Evolutionary conservation across 23 tunicate species (phyloP), one percentile per base, ranked within the genome.

Genomic region (Botrylloides violaceus): DNA sequence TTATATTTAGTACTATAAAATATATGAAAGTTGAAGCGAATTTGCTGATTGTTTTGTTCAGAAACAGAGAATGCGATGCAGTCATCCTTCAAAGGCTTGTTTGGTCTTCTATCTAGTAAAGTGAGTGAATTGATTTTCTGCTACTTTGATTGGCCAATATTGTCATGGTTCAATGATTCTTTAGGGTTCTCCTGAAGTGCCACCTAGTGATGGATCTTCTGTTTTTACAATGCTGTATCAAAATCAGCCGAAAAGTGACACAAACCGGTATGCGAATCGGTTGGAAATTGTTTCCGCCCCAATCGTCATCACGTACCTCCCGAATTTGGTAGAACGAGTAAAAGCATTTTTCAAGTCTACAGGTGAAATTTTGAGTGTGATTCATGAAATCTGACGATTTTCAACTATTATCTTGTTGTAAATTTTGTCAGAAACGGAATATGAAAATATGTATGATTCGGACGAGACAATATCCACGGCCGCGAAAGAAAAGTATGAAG

Each of bases 211-310:
- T 6, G 32, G 32, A 32, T 23, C 72, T 49, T 73, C 87, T 1
- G 89, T 90, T 26, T 79, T 90, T 60, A 78, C 76, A 32, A 25
- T 90, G 33, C 35, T 81, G 4, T 90, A 90, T 66, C 79, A 90
- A 59, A 90, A 82, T 31, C 77, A 84, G 71, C 82, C 97, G 1
- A 30, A 21, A 20, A 39, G 56, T 5, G 58, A 32, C 24, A 22
- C 81, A 19, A 57, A 58, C 38, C 49, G 3, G 7, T 88, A 71
- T 58, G 71, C 88, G 1, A 83, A 80, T 61, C 78, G 79, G 20
- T 66, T 90, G 12, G 73, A 78, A 36, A 66, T 90, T 23, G 78
- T 61, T 2, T 80, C 83, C 23, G 97, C 90, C 26, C 90, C 97
- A 12, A 43, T 90, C 59, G 71, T 75, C 32, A 57, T 90, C 32